Conservation (phyloP, 2,888 invertebrate genomes). For the Drosophila paranaensis region DNA sequence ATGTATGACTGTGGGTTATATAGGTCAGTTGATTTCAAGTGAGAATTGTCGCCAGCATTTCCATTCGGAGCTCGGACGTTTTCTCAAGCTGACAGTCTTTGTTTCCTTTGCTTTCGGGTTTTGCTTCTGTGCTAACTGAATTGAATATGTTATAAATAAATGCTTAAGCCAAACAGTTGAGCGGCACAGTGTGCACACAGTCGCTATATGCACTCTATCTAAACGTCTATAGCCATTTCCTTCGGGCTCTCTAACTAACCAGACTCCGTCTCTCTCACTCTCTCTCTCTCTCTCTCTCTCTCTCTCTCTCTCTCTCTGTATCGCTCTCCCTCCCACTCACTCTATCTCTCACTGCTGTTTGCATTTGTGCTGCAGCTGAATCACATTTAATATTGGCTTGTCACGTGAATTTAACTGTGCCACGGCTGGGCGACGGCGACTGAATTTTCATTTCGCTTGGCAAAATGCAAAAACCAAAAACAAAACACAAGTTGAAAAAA, state of each 20-base stretch:
- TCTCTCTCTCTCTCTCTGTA: too few species aligned
- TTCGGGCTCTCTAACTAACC: background rate
- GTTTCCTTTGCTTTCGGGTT: background rate
- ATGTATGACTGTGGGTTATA: background rate
- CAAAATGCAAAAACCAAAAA: constrained; percentile 42
- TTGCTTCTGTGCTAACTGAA: background rate
- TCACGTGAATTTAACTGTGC: constrained; percentile 78
- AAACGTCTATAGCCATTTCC: constrained; percentile 1
- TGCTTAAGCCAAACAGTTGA: constrained; percentile 12
- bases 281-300: background rate
- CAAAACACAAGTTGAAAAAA: constrained; percentile 15
- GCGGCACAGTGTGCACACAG: constrained; percentile 6
- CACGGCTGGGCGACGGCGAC: constrained; percentile 42
- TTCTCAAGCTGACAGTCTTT: background rate
- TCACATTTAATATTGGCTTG: constrained; percentile 78
- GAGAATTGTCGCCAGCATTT: constrained; percentile 1
- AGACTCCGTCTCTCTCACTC: background rate
- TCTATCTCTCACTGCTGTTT: background rate
- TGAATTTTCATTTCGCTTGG: constrained; percentile 49
- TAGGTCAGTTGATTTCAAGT: background rate
- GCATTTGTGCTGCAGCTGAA: constrained; percentile 54
- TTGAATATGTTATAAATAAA: constrained; percentile 7
- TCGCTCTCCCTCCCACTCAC: background rate
- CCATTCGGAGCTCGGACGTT: background rate
- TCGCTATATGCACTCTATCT: constrained; percentile 11